Evolutionary conservation across 2,797 vertebrate species (phyloP).

Genomic region (Rhodeus uyekii): DNA sequence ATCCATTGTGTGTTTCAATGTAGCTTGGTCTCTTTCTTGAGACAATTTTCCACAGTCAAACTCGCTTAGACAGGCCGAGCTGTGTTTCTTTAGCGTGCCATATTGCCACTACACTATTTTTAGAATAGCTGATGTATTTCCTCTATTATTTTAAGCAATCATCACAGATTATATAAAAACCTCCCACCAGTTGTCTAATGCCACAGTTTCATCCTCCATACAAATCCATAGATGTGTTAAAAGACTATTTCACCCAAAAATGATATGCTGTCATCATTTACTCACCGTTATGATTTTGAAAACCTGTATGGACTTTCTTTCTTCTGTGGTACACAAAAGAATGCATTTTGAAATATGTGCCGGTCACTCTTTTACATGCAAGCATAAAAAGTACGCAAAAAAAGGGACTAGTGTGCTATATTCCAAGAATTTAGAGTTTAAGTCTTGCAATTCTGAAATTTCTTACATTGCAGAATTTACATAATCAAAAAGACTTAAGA

Average conservation of each 20-base stretch:
- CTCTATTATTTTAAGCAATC: constrained; percentile 37
- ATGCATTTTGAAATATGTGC: neutral
- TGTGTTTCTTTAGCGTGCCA: constrained; percentile 28
- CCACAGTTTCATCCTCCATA: constrained; percentile 17
- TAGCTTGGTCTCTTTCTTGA: constrained; percentile 11
- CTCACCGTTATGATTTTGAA: neutral
- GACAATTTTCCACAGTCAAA: constrained; percentile 40
- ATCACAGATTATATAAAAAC: constrained; percentile 49
- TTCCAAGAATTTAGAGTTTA: too few relatives aligned
- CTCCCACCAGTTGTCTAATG: constrained; percentile 42
- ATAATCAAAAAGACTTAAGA: too few relatives aligned
- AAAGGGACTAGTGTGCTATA: too few relatives aligned
- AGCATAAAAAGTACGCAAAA: neutral
- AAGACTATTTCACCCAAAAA: neutral
- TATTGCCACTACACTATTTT: constrained; percentile 21
- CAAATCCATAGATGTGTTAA: neutral
- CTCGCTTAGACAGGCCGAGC: constrained; percentile 24
- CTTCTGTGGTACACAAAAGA: neutral
- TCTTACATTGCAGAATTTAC: too few relatives aligned
- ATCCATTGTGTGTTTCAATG: constrained; percentile 36
- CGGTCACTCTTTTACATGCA: neutral
- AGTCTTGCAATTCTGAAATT: too few relatives aligned
- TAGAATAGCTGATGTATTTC: constrained; percentile 24
- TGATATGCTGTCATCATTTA: neutral
- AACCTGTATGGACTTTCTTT: neutral